Evolutionary conservation across 2,888 invertebrate species (phyloP), one percentile per base, ranked within the genome.

Genomic region (Acanthosepion lycidas): DNA sequence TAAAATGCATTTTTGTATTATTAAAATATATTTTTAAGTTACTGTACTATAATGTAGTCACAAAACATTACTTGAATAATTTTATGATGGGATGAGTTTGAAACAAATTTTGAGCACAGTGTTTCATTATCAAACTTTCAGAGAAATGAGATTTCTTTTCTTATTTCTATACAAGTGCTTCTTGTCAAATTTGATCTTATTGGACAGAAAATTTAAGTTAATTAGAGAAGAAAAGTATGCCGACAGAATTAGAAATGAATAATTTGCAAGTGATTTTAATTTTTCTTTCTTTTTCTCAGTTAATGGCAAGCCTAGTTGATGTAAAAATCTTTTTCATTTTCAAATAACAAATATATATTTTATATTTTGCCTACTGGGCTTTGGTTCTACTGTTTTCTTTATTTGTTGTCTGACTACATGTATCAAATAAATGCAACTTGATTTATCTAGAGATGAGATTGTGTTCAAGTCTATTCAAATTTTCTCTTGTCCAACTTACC

Each of bases 171-270:
- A 33, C 15, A 78, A n/a, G 33, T n/a, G n/a, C 78, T 1, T n/a
- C 78, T n/a, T 18, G 78, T 78, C 78, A 78, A 33, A 78, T n/a
- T n/a, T 78, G 78, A 78, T 78, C 78, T 78, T 15, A n/a, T 78
- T 78, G 78, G 78, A 78, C n/a, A 78, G 78, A n/a, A 78, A 78
- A 78, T 78, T n/a, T 78, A 78, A 78, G 78, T 78, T 78, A 78
- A 78, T 78, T 78, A 78, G 78, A 33, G 18, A 78, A 78, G 78
- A 9, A 78, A 78, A 78, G n/a, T 78, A n/a, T 78, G 9, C 78
- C 33, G n/a, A 33, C 78, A 78, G 78, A 33, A 78, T 78, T 78
- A 78, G 78, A 78, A 78, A 78, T 78, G n/a, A 78, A n/a, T 78
- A 78, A 78, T n/a, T 78, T 78, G 9, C 78, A 78, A n/a, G n/a